A percentile compares a stretch with the other conserved stretches of the same genome.
These are phyloP conservation scores for Xanthostigma xanthostigma DNA, from an alignment of 2,888 invertebrate species.

Conservation along the genomic window DNA sequence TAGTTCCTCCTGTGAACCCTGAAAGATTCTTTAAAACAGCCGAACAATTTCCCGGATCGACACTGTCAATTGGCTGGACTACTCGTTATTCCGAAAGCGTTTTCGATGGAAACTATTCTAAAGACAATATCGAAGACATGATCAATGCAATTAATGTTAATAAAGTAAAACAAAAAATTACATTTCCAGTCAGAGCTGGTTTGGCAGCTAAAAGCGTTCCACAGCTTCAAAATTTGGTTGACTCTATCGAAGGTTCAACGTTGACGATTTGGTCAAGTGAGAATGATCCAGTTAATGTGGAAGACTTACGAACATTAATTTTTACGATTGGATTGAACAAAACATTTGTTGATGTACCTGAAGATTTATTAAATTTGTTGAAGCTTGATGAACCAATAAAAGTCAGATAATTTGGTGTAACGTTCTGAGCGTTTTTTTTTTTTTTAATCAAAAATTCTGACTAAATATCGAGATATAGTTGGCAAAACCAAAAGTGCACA, in stretches of 20 bases:
- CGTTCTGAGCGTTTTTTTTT: too few species aligned
- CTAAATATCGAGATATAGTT: too few species aligned
- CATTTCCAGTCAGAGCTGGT: constrained; percentile 64
- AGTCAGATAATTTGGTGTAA: too few species aligned
- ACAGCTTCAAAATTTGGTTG: constrained; percentile 43
- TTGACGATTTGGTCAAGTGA: constrained; percentile 68
- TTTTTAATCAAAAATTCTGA: too few species aligned
- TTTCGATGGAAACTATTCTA: constrained; percentile 41
- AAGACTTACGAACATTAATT: constrained; percentile 48
- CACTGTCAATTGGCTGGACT: constrained; percentile 77
- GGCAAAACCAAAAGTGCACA: too few species aligned
- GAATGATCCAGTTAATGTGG: constrained; percentile 50
- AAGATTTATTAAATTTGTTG: constrained; percentile 36
- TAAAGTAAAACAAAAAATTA: constrained; percentile 49
- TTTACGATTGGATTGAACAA: constrained; percentile 46
- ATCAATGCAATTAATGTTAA: constrained; percentile 36
- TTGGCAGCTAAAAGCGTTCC: constrained; percentile 50
- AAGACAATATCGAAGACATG: constrained; percentile 54
- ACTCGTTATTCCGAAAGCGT: constrained; percentile 43
- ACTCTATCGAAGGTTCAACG: constrained; percentile 38
- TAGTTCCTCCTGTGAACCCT: constrained; percentile 45
- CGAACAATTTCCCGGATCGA: constrained; percentile 42
- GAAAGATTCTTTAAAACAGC: constrained; percentile 44
- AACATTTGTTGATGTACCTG: constrained; percentile 67
- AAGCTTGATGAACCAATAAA: constrained; percentile 21